Evolutionary conservation across 2,888 invertebrate species (phyloP).

Genomic region (Drosophila greeni): DNA sequence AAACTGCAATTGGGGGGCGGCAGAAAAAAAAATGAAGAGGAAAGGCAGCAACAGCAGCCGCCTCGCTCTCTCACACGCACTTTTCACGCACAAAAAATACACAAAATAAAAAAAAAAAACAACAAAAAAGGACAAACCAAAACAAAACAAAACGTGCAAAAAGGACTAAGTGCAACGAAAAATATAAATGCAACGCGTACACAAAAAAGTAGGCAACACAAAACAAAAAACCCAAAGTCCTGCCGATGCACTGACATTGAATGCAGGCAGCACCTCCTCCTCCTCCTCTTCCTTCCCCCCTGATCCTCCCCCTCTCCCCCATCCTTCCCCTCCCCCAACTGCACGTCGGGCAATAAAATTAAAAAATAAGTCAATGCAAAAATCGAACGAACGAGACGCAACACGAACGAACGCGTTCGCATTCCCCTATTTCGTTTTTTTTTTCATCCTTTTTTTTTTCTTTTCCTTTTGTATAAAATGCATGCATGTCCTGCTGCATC

Average conservation of each 20-base stretch:
- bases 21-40: not conserved
- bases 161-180: conserved; percentile 27
- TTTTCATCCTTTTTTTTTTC: not conserved
- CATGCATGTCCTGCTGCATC: conserved; percentile 4
- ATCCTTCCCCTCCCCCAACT: not conserved
- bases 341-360: conserved; percentile 38
- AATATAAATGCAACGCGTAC: conserved; percentile 45
- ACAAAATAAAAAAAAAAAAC: not conserved
- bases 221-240: conserved; percentile 37
- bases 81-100: conserved; percentile 47
- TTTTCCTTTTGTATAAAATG: not conserved
- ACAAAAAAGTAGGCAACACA: conserved; percentile 50
- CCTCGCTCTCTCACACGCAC: conserved; percentile 60
- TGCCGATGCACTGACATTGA: conserved; percentile 61
- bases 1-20: not conserved
- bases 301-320: not conserved
- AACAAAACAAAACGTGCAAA: conserved; percentile 39
- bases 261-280: conserved; percentile 36
- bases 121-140: conserved; percentile 28
- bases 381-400: conserved; percentile 47
- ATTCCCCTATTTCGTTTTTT: conserved; percentile 77
- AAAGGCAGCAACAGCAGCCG: conserved; percentile 40
- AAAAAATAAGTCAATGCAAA: conserved; percentile 68
- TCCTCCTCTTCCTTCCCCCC: no score
- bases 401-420: conserved; percentile 45